phyloP scores from a whole-genome alignment of 2,113 vertebrate genomes.

The Gila orcuttii region DNA sequence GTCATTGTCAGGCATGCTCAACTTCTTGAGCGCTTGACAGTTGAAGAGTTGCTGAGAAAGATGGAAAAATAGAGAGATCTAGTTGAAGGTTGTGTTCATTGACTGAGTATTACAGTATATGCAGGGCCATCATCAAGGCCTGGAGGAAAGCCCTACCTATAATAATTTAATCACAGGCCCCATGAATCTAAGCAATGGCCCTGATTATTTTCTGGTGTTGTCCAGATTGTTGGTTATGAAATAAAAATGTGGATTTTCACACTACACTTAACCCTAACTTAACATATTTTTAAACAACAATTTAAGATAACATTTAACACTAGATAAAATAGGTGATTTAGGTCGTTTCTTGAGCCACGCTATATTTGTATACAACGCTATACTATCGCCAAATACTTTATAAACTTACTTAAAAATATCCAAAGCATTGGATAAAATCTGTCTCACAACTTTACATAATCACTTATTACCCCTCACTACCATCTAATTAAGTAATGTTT shows the following conservation, averaged over 20 bases:
- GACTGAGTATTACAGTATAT: no score
- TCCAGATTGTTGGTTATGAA: neutral
- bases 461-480: neutral
- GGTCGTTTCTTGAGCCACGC: neutral
- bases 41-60: slow-evolving; percentile 93
- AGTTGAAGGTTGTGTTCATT: neutral
- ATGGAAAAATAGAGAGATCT: slow-evolving; percentile 54
- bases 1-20: slow-evolving; percentile 98
- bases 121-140: no score
- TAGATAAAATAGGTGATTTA: neutral
- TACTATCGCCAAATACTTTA: neutral
- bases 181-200: neutral
- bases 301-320: neutral
- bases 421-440: neutral
- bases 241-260: neutral
- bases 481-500: neutral
- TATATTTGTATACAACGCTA: neutral
- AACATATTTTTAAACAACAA: no score
- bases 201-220: neutral
- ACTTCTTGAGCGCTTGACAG: slow-evolving; percentile 95
- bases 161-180: neutral
- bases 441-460: neutral
- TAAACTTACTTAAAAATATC: neutral
- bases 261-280: no score
- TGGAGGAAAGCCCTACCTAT: no score